These are phyloP conservation scores for Clangula hyemalis DNA, from an alignment of 2,797 vertebrate species.

Conservation along the genomic window DNA sequence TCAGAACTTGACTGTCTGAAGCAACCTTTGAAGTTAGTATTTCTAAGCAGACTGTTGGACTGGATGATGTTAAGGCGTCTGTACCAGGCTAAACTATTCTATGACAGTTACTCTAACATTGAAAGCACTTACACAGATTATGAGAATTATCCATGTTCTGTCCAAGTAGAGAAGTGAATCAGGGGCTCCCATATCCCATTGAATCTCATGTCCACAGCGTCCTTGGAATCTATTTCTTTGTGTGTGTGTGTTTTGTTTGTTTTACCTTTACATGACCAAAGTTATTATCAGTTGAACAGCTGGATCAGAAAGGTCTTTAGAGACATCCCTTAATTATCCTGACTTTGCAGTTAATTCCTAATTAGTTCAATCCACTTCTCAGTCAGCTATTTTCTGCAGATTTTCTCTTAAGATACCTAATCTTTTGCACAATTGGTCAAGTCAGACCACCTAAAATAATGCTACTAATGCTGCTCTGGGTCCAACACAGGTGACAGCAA, in stretches of 20 bases:
- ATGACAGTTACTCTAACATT: not conserved
- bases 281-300: not conserved
- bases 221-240: not conserved
- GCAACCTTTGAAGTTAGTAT: not conserved
- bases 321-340: not conserved
- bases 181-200: not conserved
- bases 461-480: rapidly evolving
- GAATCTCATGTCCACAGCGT: not conserved
- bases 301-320: not conserved
- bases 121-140: not conserved
- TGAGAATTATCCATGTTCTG: not conserved
- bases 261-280: not conserved
- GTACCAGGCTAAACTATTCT: not conserved
- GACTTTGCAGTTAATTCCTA: not conserved
- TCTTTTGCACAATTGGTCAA: not conserved
- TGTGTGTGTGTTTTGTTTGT: not conserved
- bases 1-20: not conserved
- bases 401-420: not conserved
- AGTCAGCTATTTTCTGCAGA: not conserved
- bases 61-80: not conserved
- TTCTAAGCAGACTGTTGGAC: not conserved
- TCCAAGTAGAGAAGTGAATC: not conserved
- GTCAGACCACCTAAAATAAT: not conserved
- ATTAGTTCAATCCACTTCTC: not conserved
- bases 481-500: not conserved